Evolutionary conservation across 1,140 invertebrate genomes (phyloP).

Genomic region (Tetramorium alpestre): DNA sequence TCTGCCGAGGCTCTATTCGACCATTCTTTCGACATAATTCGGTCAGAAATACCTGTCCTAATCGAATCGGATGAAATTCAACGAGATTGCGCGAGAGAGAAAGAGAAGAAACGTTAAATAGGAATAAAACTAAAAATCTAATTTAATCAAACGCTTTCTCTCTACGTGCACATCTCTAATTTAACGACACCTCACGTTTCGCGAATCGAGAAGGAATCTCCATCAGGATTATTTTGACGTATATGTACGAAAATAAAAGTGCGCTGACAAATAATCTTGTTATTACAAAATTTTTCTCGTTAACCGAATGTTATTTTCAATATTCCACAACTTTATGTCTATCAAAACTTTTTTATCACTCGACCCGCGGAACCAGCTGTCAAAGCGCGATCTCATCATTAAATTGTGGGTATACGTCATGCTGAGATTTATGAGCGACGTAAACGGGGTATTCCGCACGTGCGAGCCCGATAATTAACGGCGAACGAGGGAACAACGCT

Average conservation of each 20-base stretch:
- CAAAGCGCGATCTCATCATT: conserved; percentile 42
- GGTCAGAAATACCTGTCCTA: neutral
- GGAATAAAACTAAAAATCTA: conserved; percentile 27
- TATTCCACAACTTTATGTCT: conserved; percentile 6
- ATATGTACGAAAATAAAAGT: neutral
- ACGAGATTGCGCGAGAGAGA: conserved; percentile 8
- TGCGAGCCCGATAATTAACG: conserved; percentile 45
- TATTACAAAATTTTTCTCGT: neutral
- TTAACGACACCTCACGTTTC: neutral
- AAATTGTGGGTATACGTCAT: conserved; percentile 19
- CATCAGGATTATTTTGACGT: neutral
- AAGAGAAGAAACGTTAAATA: neutral
- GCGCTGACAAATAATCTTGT: neutral
- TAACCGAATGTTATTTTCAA: conserved; percentile 31
- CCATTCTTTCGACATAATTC: conserved; percentile 27
- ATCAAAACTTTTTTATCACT: conserved; percentile 25
- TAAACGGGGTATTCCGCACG: conserved; percentile 32
- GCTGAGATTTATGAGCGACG: conserved; percentile 40
- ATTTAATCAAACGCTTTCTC: neutral
- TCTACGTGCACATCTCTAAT: neutral
- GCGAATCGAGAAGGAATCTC: neutral
- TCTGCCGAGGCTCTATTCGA: conserved; percentile 34
- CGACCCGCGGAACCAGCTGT: neutral
- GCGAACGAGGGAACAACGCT: conserved; percentile 19
- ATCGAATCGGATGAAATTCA: conserved; percentile 57